Evolutionary conservation across 2,888 invertebrate genomes (phyloP), one percentile per base, ranked within the genome.

Genomic region (Pemphredon lugubris): DNA sequence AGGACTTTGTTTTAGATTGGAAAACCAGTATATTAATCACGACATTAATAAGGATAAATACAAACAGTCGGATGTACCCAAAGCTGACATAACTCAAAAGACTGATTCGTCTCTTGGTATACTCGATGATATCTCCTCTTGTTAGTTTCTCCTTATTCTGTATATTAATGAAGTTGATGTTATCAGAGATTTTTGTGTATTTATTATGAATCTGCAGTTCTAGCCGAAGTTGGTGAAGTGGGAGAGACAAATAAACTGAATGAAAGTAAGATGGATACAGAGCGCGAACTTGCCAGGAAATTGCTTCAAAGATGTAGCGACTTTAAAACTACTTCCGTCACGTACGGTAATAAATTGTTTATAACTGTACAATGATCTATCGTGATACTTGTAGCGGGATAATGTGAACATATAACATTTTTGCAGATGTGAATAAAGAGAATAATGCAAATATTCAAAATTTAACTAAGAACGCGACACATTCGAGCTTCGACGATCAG

Each of bases 221-320:
- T 86, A 55, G 78, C 74, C 14, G 82, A 86, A 16, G 72, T 74
- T 9, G 75, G 71, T 51, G 64, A 50, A 6, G 18, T 61, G 6
- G 72, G 67, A 7, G 79, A 83, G 0, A 34, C 50, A 1, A 60
- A 75, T 44, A 74, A 58, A n/a, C 54, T 72, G 13, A 48, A 50
- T n/a, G 57, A 72, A 13, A 59, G 48, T 45, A 74, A 73, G 40
- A 40, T 79, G 9, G 75, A 75, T 1, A 44, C 48, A 13, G 84
- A 88, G 55, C 75, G 85, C 14, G 83, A 87, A 72, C 70, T 84
- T 30, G 89, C 89, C 2, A 83, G 87, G 7, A 83, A 77, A 60
- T 58, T 88, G 37, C 79, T 89, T 14, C 79, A 83, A 26, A 84
- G 79, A 68, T 87, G 87, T 37, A 84, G 82, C 9, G 66, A 74